Conservation (phyloP, 2,113 vertebrate genomes). For the Myiozetetes cayanensis region DNA sequence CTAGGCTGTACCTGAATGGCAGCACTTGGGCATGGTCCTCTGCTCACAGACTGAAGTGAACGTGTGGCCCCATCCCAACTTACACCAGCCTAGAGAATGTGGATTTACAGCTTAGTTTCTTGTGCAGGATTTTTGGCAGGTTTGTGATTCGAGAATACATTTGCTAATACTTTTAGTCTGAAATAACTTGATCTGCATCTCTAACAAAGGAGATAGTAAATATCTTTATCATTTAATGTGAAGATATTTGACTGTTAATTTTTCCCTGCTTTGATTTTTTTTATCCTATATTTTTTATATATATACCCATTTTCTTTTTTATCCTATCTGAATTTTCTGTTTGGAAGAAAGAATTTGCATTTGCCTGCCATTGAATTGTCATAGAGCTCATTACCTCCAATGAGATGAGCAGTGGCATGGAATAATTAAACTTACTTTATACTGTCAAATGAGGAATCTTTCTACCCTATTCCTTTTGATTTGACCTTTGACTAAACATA, state of each 20-base stretch:
- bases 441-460: background rate
- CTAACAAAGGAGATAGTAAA: background rate
- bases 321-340: background rate
- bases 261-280: background rate
- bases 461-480: background rate
- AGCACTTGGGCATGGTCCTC: background rate
- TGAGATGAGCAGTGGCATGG: background rate
- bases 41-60: background rate
- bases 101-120: background rate
- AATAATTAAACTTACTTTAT: conserved; percentile 6
- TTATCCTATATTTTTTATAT: background rate
- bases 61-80: background rate
- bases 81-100: background rate
- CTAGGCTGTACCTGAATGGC: background rate
- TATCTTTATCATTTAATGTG: background rate
- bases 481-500: background rate
- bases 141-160: background rate
- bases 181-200: background rate
- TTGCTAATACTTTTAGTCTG: background rate
- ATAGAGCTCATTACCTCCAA: background rate
- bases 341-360: background rate
- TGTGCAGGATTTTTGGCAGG: background rate
- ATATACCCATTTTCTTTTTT: background rate
- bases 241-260: background rate
- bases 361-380: background rate